phyloP scores from a whole-genome alignment of 1,140 invertebrate genomes.

The Apis dorsata region DNA sequence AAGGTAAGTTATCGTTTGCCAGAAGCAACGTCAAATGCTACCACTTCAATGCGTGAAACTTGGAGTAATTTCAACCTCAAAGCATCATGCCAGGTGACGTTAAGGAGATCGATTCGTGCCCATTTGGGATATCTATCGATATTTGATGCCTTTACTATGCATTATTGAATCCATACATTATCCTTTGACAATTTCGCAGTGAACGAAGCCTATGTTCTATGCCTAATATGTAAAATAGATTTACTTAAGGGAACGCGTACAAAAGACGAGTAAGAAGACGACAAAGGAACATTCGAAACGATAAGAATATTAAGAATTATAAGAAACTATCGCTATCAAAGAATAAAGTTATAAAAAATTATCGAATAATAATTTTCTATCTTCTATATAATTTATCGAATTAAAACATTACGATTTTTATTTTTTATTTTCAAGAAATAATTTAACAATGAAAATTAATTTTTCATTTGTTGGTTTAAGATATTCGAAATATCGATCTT shows the following conservation, averaged over 20 bases:
- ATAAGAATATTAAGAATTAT: too few relatives aligned
- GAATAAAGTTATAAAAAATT: too few relatives aligned
- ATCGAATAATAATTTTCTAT: too few relatives aligned
- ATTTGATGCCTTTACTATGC: neutral
- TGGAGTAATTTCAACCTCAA: conserved; percentile 41
- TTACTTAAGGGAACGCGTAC: neutral
- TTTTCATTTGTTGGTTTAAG: neutral
- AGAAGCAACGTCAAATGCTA: conserved; percentile 15
- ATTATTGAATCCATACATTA: neutral
- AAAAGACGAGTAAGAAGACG: neutral
- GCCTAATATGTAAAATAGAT: neutral
- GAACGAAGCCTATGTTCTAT: neutral
- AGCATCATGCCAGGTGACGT: conserved; percentile 4
- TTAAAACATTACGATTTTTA: too few relatives aligned
- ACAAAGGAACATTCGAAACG: too few relatives aligned
- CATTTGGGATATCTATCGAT: conserved; percentile 16
- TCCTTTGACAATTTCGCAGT: neutral
- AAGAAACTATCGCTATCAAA: too few relatives aligned
- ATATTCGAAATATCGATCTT: neutral
- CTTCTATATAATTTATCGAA: too few relatives aligned
- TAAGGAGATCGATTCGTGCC: conserved; percentile 21
- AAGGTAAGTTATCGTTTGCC: conserved; percentile 36
- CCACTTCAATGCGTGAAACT: conserved; percentile 27
- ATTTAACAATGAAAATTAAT: neutral
- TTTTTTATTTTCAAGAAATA: neutral